Conservation (phyloP, 2,797 vertebrate genomes). For the Phalloptychus januarius region DNA sequence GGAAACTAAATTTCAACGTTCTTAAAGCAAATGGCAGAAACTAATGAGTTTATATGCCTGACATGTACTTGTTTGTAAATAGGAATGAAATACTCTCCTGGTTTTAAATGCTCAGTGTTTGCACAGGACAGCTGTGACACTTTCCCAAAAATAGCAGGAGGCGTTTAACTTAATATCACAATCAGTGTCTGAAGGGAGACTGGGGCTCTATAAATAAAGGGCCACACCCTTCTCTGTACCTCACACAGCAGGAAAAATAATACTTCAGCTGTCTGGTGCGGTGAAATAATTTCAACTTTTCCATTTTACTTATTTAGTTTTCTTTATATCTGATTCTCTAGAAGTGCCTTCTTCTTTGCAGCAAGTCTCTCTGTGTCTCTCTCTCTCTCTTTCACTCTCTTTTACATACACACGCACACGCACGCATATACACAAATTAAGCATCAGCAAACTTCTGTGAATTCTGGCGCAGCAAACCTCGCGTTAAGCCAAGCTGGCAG, state of each 20-base stretch:
- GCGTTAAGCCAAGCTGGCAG: neutral
- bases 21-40: neutral
- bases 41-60: neutral
- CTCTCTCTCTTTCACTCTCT: neutral
- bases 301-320: neutral
- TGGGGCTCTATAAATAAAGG: slow-evolving; percentile 26
- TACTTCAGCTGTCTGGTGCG: neutral
- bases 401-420: neutral
- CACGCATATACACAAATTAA: slow-evolving; percentile 1
- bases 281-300: neutral
- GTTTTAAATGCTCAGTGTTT: slow-evolving; percentile 26
- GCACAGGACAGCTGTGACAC: slow-evolving; percentile 36
- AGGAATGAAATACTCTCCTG: neutral
- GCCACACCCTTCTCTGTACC: slow-evolving; percentile 57
- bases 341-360: neutral
- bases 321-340: neutral
- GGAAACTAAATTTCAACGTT: neutral
- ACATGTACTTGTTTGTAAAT: neutral
- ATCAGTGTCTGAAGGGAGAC: slow-evolving; percentile 34
- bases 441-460: slow-evolving; percentile 28
- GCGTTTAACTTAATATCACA: slow-evolving; percentile 47
- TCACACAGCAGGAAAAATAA: slow-evolving; percentile 13
- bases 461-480: neutral
- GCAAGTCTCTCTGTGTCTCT: neutral
- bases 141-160: slow-evolving; percentile 69